Base-by-base conservation (phyloP, 2,888 invertebrate species). In the Actias luna region DNA sequence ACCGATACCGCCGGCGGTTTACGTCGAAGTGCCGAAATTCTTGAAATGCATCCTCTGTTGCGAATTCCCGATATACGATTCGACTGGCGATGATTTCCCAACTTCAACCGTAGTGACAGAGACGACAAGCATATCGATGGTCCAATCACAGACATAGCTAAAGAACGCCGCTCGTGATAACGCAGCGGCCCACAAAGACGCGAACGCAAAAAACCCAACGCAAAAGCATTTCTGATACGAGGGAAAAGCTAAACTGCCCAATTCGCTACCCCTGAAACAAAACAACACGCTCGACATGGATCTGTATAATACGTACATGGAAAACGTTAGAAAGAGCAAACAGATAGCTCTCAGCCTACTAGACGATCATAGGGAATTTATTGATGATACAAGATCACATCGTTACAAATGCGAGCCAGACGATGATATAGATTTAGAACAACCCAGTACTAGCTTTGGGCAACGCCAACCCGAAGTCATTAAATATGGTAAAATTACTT, bases 31-130 rank as follows among this genome's bases (percentile, higher is more conserved):
- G 52, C 98, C 98, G 0, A 93, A 94, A 76, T 96, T 96, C 69
- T 85, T 98, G 59, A 98, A 98, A 85, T 96, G 95, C 79, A 93
- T 97, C 25, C 83, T 97, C 58, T 98, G 98, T 85, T 98, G 97
- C 80, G 98, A 98, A 84, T 97, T 95, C 77, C 98, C 98, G 0
- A 93, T 98, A 64, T 98, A 98, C 82, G 95, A 98, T 82, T 94
- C 93, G 5, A 95, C 95, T 5, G 87, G 95, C 74, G 95, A 96
- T 29, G 95, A 94, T 36, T 95, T 94, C 74, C 88, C 90, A 3
- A 94, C 94, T 10, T 92, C 94, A 0, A 92, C 94, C 0, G 94
- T 94, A 68, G 94, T 95, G 66, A 95, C 95, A 65, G 95, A 95
- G 84, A 95, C 95, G 64, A 95, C 95, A 62, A 95, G 95, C 77